Base-by-base conservation (phyloP, 2,113 vertebrate genomes). In the Mirza zaza region DNA sequence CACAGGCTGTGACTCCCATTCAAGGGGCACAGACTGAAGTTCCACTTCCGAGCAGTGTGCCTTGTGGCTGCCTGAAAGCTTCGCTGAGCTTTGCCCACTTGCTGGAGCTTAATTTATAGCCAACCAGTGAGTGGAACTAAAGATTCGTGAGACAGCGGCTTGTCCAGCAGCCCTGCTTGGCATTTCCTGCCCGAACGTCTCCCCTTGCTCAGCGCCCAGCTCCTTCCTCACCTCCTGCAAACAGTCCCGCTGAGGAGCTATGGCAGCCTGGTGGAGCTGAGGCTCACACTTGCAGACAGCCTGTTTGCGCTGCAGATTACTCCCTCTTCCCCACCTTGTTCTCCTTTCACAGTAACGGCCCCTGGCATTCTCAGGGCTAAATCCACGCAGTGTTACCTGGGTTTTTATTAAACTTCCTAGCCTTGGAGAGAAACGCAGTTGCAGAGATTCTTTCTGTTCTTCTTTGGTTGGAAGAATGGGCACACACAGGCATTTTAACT, bases 61-160 rank as follows among this genome's bases (percentile, higher is more conserved):
- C 45, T 23, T 67, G 13, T 25, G 83, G 29, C 36, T 77, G n/a
- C 45, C 82, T 39, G 80, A 75, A 82, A 79, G 23, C 45, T 55
- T 81, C 25, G 21, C 65, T 57, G 29, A 92, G 71, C 52, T 91
- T 45, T 75, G 42, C 87, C 36, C 32, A 1, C 67, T 90, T 85
- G 23, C 20, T 20, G 18, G 59, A 97, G 70, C 97, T 98, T 90
- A 97, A 98, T 98, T 98, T 98, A 96, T 76, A 98, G 84, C 96
- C 98, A 98, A 87, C 98, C 98, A 98, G 98, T 97, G 98, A 98
- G 98, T 98, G 98, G 98, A 98, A 98, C 98, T 98, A 98, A 98
- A 98, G 98, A 93, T 98, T 98, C 97, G 68, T 0, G 77, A 97
- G 59, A 98, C 5, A 8, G 81, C 4, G 52, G 75, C 90, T 87